These are phyloP conservation scores for Vollenhovia emeryi DNA, from an alignment of 1,140 invertebrate species.

Conservation along the genomic window DNA sequence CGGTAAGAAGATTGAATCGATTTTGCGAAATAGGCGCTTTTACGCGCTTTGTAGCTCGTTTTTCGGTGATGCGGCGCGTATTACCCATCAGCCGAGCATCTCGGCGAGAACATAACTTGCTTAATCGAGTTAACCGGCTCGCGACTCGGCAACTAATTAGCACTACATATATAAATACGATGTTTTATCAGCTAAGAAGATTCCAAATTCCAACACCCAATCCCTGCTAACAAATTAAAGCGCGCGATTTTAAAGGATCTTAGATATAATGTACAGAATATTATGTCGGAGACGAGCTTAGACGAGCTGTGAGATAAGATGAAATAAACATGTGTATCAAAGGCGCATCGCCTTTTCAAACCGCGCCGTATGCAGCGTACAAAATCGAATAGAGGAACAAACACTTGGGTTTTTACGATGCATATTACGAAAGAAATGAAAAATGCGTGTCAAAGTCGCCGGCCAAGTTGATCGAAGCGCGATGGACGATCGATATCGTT, in stretches of 20 bases:
- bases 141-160: background rate
- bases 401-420: background rate
- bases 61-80: background rate
- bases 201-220: background rate
- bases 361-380: background rate
- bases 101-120: background rate
- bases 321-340: background rate
- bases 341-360: background rate
- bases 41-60: constrained; percentile 14
- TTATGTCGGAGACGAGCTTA: background rate
- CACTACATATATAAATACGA: background rate
- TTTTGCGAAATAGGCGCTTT: constrained; percentile 40
- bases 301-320: background rate
- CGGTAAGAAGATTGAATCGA: constrained; percentile 39
- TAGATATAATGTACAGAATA: background rate
- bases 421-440: background rate
- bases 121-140: constrained; percentile 19
- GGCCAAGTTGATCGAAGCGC: constrained; percentile 4
- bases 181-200: background rate
- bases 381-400: constrained; percentile 3
- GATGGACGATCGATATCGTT: background rate
- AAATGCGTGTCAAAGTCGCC: background rate
- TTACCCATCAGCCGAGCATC: background rate
- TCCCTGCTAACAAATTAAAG: background rate
- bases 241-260: background rate